These are phyloP conservation scores for Picathartes gymnocephalus DNA, from an alignment of 2,113 vertebrate species.

Conservation along the genomic window DNA sequence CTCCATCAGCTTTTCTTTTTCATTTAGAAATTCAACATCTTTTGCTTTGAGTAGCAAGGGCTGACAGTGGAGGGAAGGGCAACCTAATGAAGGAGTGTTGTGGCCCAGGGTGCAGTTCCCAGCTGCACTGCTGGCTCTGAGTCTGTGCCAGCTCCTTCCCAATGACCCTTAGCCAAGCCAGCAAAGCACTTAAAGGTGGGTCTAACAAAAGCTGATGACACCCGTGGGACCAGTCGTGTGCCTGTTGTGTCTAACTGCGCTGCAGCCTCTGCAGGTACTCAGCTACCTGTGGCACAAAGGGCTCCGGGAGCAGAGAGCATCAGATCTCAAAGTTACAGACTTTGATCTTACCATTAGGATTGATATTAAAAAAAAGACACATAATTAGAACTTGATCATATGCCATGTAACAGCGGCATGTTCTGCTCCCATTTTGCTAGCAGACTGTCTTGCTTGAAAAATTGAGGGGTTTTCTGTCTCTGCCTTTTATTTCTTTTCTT, in stretches of 20 bases:
- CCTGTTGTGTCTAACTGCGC: not conserved
- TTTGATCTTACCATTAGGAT: not conserved
- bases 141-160: not conserved
- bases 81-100: not conserved
- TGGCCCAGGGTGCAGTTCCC: not conserved
- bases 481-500: not conserved
- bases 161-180: not conserved
- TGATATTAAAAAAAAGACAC: not conserved
- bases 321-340: not conserved
- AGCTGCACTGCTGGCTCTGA: not conserved
- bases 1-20: not conserved
- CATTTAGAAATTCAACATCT: not conserved
- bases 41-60: not conserved
- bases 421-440: not conserved
- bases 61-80: not conserved
- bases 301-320: not conserved
- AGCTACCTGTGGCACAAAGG: not conserved
- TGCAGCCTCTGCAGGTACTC: not conserved
- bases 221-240: not conserved
- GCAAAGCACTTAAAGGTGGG: not conserved
- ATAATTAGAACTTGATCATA: not conserved
- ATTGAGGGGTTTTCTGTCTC: not conserved
- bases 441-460: not conserved
- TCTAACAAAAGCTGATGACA: not conserved
- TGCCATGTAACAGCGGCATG: not conserved